Conservation (phyloP, 2,888 invertebrate species). For the Morpho helenor region DNA sequence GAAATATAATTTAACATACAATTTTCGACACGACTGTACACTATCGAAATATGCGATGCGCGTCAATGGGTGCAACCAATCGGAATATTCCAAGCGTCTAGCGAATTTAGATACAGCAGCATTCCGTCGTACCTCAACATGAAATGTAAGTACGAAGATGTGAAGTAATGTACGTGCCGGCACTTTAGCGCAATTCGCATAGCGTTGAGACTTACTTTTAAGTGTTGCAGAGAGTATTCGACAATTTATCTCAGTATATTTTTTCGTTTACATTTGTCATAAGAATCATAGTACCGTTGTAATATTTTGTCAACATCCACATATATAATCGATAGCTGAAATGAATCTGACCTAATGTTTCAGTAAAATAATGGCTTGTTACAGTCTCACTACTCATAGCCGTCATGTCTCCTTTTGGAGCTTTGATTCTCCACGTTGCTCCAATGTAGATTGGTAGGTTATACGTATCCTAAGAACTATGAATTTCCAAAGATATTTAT, state of each 20-base stretch:
- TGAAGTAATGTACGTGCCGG: constrained; percentile 13
- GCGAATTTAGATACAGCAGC: constrained; percentile 15
- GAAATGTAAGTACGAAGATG: constrained; percentile 11
- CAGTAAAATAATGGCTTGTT: no score
- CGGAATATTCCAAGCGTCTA: constrained; percentile 18
- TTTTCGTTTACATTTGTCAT: no score
- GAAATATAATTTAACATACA: not conserved
- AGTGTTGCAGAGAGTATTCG: constrained; percentile 6
- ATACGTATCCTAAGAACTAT: no score
- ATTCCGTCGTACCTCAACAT: constrained; percentile 12
- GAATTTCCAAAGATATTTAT: no score
- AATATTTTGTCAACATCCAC: no score
- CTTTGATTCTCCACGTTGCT: no score
- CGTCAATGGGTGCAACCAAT: constrained; percentile 19
- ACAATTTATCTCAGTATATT: constrained; percentile 3
- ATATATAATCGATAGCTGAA: no score
- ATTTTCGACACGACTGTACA: constrained; percentile 6
- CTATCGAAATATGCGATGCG: constrained; percentile 11
- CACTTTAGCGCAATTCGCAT: constrained; percentile 12
- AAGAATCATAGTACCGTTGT: no score
- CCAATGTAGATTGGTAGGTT: no score
- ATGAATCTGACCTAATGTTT: no score
- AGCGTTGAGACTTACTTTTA: constrained; percentile 12
- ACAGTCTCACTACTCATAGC: no score
- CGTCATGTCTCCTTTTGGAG: no score